These are phyloP conservation scores for Hipposideros larvatus DNA, from an alignment of 2,797 vertebrate genomes.

Conservation along the genomic window DNA sequence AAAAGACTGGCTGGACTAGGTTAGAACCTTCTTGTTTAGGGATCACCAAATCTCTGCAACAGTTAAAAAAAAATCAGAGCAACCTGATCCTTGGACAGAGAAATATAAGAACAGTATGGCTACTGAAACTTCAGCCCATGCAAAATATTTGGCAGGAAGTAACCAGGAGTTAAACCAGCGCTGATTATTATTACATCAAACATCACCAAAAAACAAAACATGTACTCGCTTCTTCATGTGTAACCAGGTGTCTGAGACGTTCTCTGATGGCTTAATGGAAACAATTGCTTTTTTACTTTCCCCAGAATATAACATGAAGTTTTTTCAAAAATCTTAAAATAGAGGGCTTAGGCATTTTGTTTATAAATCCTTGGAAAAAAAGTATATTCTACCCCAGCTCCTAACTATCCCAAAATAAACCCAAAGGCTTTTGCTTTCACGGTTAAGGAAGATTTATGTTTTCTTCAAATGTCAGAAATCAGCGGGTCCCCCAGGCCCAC, in stretches of 20 bases:
- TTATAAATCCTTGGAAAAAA: conserved; percentile 69
- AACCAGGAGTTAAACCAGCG: conserved; percentile 75
- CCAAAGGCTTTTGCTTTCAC: conserved; percentile 66
- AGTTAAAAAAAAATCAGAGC: conserved; percentile 74
- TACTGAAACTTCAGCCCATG: conserved; percentile 75
- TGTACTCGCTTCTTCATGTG: conserved; percentile 28
- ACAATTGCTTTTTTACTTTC: conserved; percentile 63
- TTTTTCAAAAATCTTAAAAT: conserved; percentile 76
- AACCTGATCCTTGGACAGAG: conserved; percentile 39
- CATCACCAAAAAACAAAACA: conserved; percentile 51
- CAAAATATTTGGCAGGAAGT: conserved; percentile 73
- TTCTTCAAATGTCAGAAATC: conserved; percentile 54
- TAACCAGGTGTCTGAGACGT: conserved; percentile 59
- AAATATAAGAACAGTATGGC: conserved; percentile 51
- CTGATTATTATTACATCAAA: conserved; percentile 62
- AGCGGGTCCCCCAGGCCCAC: conserved; percentile 25
- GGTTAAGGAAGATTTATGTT: conserved; percentile 62
- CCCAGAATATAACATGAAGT: conserved; percentile 68
- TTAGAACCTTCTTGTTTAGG: conserved; percentile 36
- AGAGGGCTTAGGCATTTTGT: conserved; percentile 62
- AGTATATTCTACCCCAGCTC: conserved; percentile 67
- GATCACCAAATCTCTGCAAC: conserved; percentile 11
- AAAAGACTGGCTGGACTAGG: conserved; percentile 48
- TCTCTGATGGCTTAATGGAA: conserved; percentile 71
- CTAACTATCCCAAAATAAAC: conserved; percentile 75